phyloP scores from a whole-genome alignment of 2,797 vertebrate species.

The Aldrovandia affinis region DNA sequence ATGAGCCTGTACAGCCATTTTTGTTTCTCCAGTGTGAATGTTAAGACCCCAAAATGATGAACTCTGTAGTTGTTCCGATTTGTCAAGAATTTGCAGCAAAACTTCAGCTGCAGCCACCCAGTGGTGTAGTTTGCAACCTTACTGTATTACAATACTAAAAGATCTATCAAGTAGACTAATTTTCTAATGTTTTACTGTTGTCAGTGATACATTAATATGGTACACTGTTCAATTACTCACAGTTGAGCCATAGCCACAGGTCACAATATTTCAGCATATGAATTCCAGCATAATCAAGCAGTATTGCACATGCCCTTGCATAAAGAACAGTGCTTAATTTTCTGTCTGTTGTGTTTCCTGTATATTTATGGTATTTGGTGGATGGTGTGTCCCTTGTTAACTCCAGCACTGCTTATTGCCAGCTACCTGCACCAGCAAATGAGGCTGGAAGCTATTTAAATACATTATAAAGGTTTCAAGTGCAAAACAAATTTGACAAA shows the following conservation, averaged over 20 bases:
- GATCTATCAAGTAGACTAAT: not conserved
- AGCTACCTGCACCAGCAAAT: not conserved
- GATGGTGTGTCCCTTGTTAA: not conserved
- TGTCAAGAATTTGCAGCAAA: no score
- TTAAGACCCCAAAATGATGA: not conserved
- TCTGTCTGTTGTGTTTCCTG: not conserved
- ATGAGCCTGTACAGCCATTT: not conserved
- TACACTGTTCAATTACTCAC: not conserved
- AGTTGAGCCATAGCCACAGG: not conserved
- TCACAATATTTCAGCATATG: not conserved
- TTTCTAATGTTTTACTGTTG: not conserved
- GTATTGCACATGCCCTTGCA: not conserved
- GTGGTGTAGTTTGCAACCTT: not conserved
- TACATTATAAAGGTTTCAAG: not conserved
- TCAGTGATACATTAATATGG: not conserved
- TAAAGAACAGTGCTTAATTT: not conserved
- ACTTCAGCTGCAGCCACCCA: no score
- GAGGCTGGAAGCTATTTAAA: not conserved
- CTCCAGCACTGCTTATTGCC: not conserved
- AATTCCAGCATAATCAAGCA: not conserved
- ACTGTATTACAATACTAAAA: not conserved
- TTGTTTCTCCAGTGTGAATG: not conserved
- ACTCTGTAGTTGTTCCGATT: no score
- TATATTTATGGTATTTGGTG: not conserved
- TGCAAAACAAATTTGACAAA: not conserved